These are phyloP conservation scores for Morphnarchus princeps DNA, from an alignment of 2,113 vertebrate genomes.

Conservation along the genomic window DNA sequence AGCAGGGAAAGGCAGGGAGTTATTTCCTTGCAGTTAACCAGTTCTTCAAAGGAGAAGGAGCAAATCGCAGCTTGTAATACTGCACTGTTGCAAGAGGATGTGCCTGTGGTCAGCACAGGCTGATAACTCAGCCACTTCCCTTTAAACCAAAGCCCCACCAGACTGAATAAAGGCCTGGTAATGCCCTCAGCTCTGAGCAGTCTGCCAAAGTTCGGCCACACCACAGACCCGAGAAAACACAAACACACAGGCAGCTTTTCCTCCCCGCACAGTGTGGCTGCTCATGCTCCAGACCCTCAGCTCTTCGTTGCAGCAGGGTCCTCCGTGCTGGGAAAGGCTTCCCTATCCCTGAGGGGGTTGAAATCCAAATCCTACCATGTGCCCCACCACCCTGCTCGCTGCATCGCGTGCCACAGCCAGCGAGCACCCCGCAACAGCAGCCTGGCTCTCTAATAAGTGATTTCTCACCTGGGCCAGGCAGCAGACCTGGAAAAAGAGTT, in stretches of 20 bases:
- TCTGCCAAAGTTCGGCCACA: rapidly evolving
- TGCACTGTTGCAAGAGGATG: too few species aligned
- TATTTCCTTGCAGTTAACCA: background rate
- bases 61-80: background rate
- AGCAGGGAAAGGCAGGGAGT: background rate
- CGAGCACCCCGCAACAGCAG: background rate
- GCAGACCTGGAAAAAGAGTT: constrained; percentile 49
- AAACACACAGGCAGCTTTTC: background rate
- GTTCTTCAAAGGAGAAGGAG: background rate
- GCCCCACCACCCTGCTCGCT: background rate
- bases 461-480: constrained; percentile 52
- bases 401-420: background rate
- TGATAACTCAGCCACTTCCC: background rate
- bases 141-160: background rate
- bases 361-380: background rate
- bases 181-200: rapidly evolving
- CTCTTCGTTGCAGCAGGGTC: background rate
- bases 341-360: background rate
- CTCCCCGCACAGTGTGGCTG: rapidly evolving
- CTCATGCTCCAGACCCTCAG: background rate
- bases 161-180: background rate
- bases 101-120: background rate
- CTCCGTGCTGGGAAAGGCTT: background rate
- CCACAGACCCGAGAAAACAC: background rate
- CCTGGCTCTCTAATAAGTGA: constrained; percentile 45